Conservation (phyloP, 2,888 invertebrate genomes). For the Erannis defoliaria region DNA sequence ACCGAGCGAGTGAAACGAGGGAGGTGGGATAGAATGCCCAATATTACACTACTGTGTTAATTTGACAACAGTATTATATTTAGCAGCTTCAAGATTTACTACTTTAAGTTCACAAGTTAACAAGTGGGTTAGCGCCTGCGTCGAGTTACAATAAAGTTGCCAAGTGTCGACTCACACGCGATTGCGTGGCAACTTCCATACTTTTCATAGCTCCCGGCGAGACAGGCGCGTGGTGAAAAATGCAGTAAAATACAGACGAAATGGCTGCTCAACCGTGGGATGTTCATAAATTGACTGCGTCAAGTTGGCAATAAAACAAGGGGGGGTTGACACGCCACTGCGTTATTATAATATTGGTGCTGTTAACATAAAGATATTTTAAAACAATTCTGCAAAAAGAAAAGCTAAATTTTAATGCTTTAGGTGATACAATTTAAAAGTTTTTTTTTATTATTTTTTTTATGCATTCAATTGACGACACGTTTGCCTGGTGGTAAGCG, state of each 20-base stretch:
- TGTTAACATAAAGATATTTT: too few species aligned
- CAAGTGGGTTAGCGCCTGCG: slow-evolving; percentile 24
- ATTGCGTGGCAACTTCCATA: slow-evolving; percentile 20
- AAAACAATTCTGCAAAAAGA: too few species aligned
- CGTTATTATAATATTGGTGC: too few species aligned
- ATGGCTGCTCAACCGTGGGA: slow-evolving; percentile 14
- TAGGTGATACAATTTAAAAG: too few species aligned
- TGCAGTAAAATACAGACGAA: slow-evolving; percentile 14
- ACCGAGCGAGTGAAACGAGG: too few species aligned
- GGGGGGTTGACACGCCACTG: slow-evolving; percentile 1
- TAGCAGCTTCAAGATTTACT: slow-evolving; percentile 1
- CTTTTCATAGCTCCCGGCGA: slow-evolving; percentile 7
- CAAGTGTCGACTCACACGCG: slow-evolving; percentile 20
- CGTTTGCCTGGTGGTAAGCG: too few species aligned
- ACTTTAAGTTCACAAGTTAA: slow-evolving; percentile 11
- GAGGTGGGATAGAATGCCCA: too few species aligned
- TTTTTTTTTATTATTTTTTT: too few species aligned
- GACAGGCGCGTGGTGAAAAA: slow-evolving; percentile 7
- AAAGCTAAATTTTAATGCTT: too few species aligned
- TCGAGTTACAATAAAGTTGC: slow-evolving; percentile 16
- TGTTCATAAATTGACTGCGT: slow-evolving; percentile 6
- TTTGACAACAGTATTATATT: neutral
- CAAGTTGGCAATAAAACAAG: slow-evolving; percentile 5
- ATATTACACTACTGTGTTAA: too few species aligned
- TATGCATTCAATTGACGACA: too few species aligned